Conservation (phyloP, 2,888 invertebrate species). For the Patella depressa region DNA sequence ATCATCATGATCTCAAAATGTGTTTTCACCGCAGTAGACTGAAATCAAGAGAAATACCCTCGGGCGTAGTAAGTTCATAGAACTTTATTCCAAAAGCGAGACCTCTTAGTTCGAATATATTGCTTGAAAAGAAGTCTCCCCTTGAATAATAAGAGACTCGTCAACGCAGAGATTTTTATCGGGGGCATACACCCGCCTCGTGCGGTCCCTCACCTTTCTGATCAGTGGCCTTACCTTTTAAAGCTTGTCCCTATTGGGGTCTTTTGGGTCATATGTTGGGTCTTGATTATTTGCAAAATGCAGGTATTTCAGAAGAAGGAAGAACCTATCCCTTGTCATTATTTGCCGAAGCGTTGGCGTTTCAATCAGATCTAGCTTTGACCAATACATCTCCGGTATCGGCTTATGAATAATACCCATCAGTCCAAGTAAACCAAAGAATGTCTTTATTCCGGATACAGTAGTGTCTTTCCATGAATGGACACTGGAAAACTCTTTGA, state of each 20-base stretch:
- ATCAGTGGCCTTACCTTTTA: constrained; percentile 21
- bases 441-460: constrained; percentile 15
- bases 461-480: background rate
- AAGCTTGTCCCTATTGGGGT: constrained; percentile 13
- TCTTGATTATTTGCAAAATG: constrained; percentile 16
- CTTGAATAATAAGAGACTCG: constrained; percentile 1
- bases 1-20: background rate
- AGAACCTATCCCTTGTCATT: constrained; percentile 22
- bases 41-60: constrained; percentile 1
- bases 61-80: background rate
- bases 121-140: no score
- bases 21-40: background rate
- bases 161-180: constrained; percentile 8
- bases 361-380: constrained; percentile 2
- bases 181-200: background rate
- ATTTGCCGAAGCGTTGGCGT: constrained; percentile 5
- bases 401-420: constrained; percentile 19
- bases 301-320: constrained; percentile 18
- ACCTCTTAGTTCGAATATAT: background rate
- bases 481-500: background rate
- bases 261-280: constrained; percentile 1
- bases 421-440: constrained; percentile 4
- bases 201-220: background rate
- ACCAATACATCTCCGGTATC: constrained; percentile 15
- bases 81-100: constrained; percentile 5